Base-by-base conservation (phyloP, 2,113 vertebrate species). In the Colossoma macropomum region DNA sequence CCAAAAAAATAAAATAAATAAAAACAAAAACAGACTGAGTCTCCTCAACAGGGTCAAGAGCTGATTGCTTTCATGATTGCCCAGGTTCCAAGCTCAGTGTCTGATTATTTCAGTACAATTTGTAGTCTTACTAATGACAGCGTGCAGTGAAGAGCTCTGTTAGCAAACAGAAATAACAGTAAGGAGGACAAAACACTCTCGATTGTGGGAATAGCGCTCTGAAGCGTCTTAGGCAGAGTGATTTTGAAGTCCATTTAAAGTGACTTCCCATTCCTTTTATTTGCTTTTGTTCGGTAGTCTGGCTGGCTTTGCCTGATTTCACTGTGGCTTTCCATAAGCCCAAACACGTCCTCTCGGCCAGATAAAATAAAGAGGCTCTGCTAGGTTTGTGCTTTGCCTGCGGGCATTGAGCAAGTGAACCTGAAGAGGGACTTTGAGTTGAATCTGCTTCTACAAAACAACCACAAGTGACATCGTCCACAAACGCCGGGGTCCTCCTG, bases 401-500 rank as follows among this genome's bases (percentile, higher is more conserved):
- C 77, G 76, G 65, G 70, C 66, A 48, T 45, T 9, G 19, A 86
- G 84, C 83, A 87, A 83, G 78, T 77, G 84, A 86, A 86, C 85
- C 86, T 87, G 83, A 82, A 83, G 81, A 94, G 91, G 93, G 94
- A 95, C 95, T 92, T 94, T 93, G 93, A 95, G 95, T 92, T 92
- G 81, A 93, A 90, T 88, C 91, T 90, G 90, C 90, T 82, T 93
- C 41, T 23, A 94, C 89, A 21, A 48, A 84, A 87, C 87, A 88
- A 89, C 48, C 74, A 90, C 89, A 86, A 0, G 77, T 92, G 91
- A 93, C 87, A 91, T 66, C 79, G 86, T 93, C 89, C 91, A 95
- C 77, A 92, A 34, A 94, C 87, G 89, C 3, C 19, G 84, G 84
- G 88, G 32, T 85, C 48, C 3, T 79, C 84, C 81, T 78, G 78